Evolutionary conservation across 2,888 invertebrate species (phyloP).

Genomic region (Oscheius sp.): DNA sequence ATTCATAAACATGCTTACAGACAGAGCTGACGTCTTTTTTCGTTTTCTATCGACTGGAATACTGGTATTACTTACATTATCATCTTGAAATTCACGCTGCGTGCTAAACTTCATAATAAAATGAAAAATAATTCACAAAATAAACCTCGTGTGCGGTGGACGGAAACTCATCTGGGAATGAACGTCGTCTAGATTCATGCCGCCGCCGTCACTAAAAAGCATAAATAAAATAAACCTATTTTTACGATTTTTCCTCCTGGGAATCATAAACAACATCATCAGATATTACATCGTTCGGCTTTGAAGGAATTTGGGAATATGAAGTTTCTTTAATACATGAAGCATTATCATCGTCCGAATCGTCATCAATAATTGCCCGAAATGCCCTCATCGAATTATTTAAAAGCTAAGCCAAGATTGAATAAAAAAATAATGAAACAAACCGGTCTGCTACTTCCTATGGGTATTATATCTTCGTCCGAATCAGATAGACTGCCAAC

Average conservation of each 20-base stretch:
- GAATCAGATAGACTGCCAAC: not conserved
- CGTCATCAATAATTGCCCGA: not conserved
- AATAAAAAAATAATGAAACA: not conserved
- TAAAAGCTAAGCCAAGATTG: not conserved
- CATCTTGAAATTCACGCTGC: not conserved
- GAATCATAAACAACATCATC: conserved; percentile 12
- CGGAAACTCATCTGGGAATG: conserved; percentile 17
- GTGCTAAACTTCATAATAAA: not conserved
- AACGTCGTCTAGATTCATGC: conserved; percentile 14
- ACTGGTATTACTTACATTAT: not conserved
- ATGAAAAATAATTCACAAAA: not conserved
- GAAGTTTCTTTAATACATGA: not conserved
- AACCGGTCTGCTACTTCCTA: not conserved
- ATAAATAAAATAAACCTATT: not conserved
- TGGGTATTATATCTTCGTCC: not conserved
- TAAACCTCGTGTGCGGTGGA: not conserved
- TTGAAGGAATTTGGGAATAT: not conserved
- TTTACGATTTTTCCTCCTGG: conserved; percentile 1
- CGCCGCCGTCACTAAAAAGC: conserved; percentile 3
- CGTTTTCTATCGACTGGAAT: not conserved
- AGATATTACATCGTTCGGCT: not conserved
- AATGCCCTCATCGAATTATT: conserved; percentile 11
- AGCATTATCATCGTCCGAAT: conserved; percentile 6
- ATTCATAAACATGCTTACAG: not conserved
- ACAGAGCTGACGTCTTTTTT: not conserved